phyloP scores from a whole-genome alignment of 2,113 vertebrate species.

The Caretta caretta region DNA sequence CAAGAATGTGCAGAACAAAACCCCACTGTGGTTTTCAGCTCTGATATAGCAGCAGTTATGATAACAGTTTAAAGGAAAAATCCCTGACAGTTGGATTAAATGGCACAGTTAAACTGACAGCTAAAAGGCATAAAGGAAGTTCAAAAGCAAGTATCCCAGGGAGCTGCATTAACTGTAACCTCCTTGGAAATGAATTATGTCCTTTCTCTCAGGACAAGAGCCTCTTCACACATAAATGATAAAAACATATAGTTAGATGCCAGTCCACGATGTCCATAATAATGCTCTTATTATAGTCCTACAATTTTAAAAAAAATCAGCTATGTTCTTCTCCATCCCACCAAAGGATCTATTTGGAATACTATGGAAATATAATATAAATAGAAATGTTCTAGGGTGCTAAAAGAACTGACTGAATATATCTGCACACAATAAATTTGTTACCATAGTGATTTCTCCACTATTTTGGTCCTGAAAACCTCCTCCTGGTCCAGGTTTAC shows the following conservation, averaged over 20 bases:
- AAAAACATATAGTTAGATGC: neutral
- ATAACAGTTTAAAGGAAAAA: neutral
- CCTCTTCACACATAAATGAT: neutral
- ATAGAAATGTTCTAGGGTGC: neutral
- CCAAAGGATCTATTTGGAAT: neutral
- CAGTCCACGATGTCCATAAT: neutral
- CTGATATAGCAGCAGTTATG: neutral
- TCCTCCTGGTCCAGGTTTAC: conserved; percentile 99
- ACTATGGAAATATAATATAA: neutral
- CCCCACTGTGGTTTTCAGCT: neutral
- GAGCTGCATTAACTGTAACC: neutral
- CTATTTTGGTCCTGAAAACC: conserved; percentile 98
- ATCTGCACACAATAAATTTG: neutral
- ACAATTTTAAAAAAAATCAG: neutral
- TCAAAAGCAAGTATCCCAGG: neutral
- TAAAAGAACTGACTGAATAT: neutral
- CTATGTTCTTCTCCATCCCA: neutral
- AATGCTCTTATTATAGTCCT: neutral
- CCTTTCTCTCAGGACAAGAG: neutral
- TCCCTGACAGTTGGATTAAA: neutral
- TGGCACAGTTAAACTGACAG: neutral
- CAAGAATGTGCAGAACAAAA: neutral
- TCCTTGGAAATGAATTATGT: neutral
- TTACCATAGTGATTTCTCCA: conserved; percentile 95
- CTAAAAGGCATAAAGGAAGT: neutral